Evolutionary conservation across 2,113 vertebrate genomes (phyloP), one percentile per base, ranked within the genome.

Genomic region (Phrynosoma platyrhinos): DNA sequence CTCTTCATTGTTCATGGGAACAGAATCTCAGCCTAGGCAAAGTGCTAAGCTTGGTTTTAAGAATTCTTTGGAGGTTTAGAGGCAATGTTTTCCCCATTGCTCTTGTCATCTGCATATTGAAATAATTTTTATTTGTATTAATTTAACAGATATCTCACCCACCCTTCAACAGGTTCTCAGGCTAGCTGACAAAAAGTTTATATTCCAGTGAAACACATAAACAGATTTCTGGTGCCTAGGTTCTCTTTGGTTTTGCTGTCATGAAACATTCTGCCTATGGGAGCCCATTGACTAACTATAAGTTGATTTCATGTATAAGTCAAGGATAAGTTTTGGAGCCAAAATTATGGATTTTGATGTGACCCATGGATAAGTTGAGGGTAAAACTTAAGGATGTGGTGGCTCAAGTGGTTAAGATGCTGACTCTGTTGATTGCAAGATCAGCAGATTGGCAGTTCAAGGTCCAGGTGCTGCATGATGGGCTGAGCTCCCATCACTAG

Each of bases 221-320:
- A 69, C 66, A 30, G 69, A 25, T 64, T 10, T 79, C 21, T 30
- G 86, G 40, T 53, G 58, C n/a, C 52, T 20, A 82, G 80, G 82
- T 76, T 86, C 21, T 87, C n/a, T 90, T 86, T 55, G 30, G 21
- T 74, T 87, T 47, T 58, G 3, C 52, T 90, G 85, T 47, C 40
- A 58, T 0, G 32, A 76, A 82, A 10, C 14, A 36, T 88, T 36
- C 25, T 79, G 85, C 20, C 27, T 69, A 32, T 36, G 27, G 36
- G 13, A 82, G 36, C 21, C 66, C 20, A 23, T 82, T 82, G 40
- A 47, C 18, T 1, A 64, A 36, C 36, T 36, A 36, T 36, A 36
- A 36, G 36, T 36, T 2, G 36, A 36, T 36, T 36, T 36, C 36
- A 36, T 36, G 36, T 36, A 36, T 36, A 36, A 36, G 36, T 36